These are phyloP conservation scores for Sarotherodon lohbergeri DNA, from an alignment of 2,113 vertebrate genomes.

Conservation along the genomic window DNA sequence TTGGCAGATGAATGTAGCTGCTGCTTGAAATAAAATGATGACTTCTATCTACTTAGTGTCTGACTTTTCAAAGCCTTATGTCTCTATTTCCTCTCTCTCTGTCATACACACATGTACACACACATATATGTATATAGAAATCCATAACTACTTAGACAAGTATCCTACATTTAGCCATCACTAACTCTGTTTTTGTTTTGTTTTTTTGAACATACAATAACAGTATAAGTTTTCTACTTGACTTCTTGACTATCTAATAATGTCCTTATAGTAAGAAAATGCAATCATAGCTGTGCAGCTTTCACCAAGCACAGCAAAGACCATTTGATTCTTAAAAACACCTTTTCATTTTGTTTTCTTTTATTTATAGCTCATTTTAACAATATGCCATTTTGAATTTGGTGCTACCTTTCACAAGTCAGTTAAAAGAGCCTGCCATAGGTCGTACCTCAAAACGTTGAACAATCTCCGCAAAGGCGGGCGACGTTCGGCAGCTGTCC, in stretches of 20 bases:
- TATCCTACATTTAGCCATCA: background rate
- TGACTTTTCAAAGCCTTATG: background rate
- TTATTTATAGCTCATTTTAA: background rate
- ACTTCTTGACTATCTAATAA: background rate
- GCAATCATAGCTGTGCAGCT: background rate
- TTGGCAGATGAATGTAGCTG: background rate
- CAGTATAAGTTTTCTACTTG: background rate
- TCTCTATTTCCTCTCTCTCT: background rate
- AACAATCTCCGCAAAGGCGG: conserved; percentile 75
- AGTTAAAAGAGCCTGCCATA: background rate
- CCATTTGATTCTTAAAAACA: background rate
- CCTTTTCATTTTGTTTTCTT: background rate
- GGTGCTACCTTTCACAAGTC: background rate
- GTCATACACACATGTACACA: background rate
- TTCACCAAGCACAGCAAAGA: background rate
- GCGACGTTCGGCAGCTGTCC: conserved; percentile 76
- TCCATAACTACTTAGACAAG: background rate
- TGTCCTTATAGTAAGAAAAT: background rate
- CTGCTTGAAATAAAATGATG: background rate
- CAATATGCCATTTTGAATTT: background rate
- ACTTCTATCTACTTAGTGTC: background rate
- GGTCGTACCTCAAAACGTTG: conserved; percentile 84
- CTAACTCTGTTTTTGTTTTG: background rate
- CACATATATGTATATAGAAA: background rate
- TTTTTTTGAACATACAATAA: background rate